Evolutionary conservation across 2,113 vertebrate genomes (phyloP).

Genomic region (Lophura nycthemera): DNA sequence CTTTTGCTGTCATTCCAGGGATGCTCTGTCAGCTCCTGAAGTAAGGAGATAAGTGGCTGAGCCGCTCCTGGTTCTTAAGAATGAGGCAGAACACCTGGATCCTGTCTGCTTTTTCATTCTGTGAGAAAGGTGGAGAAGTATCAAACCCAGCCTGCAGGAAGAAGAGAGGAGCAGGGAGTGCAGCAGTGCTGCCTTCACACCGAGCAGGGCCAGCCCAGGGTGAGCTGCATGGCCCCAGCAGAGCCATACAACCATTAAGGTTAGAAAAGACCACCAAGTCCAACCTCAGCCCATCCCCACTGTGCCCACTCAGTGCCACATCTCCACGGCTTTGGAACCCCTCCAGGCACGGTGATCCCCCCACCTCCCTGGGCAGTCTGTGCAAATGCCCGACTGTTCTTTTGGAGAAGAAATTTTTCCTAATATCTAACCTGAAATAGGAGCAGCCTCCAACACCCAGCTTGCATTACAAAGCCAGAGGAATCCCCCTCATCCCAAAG

Average conservation of each 20-base stretch:
- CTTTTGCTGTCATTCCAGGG: neutral
- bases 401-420: too few species aligned
- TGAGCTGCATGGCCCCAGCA: too few species aligned
- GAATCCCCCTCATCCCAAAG: neutral
- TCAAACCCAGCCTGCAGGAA: neutral
- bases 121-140: neutral
- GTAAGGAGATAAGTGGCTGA: neutral
- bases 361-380: too few species aligned
- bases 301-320: too few species aligned
- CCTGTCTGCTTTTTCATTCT: too few species aligned
- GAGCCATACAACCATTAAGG: too few species aligned
- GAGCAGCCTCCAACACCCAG: rapidly evolving
- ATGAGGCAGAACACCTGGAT: neutral
- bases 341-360: too few species aligned
- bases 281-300: too few species aligned
- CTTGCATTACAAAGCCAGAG: rapidly evolving
- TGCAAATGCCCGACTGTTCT: too few species aligned
- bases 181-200: neutral
- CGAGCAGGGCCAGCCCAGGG: neutral
- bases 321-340: too few species aligned
- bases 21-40: neutral
- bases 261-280: too few species aligned
- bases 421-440: too few species aligned
- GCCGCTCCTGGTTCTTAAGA: neutral
- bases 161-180: neutral